Conservation (phyloP, 92 coral and sea anemone genomes). For the Zoanthus sansibaricus region DNA sequence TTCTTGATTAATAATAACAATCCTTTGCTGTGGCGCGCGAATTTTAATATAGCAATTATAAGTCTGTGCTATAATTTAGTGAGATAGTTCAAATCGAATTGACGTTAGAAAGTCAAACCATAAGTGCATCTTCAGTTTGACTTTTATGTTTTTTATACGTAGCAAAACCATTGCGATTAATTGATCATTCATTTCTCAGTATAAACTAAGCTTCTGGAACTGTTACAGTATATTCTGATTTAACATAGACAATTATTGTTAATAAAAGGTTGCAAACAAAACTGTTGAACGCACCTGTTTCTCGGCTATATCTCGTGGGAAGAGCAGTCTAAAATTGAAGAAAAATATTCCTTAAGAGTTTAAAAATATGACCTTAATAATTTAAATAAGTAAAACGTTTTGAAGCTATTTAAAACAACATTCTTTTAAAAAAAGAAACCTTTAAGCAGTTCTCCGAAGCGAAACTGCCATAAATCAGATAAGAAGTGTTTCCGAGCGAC, state of each 20-base stretch:
- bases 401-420: not conserved
- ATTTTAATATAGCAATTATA: not conserved
- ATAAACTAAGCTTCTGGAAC: not conserved
- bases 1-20: not conserved
- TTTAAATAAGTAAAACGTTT: not conserved
- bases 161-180: not conserved
- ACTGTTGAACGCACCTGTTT: constrained; percentile 11
- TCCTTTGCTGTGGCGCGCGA: not conserved
- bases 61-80: not conserved
- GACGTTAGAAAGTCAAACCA: not conserved
- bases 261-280: not conserved
- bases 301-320: not conserved
- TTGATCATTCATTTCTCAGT: not conserved
- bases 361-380: not conserved
- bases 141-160: not conserved
- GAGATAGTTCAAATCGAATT: not conserved
- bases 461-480: too few relatives aligned
- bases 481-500: too few relatives aligned
- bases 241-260: not conserved
- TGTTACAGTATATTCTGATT: not conserved
- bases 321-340: constrained; percentile 2
- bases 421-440: too few relatives aligned
- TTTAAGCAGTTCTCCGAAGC: too few relatives aligned
- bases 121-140: not conserved
- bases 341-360: not conserved